Percentiles rank a stretch among this genome's conserved stretches.
Evolutionary conservation across 1,140 invertebrate genomes (phyloP).

Genomic region (Zaprionus inermis): DNA sequence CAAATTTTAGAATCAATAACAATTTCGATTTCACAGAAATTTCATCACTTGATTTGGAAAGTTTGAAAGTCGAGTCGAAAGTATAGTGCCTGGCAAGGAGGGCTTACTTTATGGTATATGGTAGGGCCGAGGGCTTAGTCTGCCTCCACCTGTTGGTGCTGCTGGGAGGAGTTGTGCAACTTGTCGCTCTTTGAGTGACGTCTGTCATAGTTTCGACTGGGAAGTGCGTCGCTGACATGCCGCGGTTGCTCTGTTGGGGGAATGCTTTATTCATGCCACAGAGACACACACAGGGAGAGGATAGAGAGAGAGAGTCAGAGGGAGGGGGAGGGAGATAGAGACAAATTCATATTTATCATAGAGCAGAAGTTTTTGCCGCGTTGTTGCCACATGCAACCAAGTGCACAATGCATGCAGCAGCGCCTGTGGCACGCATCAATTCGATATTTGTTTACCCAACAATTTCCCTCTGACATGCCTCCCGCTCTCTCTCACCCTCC

Average conservation of each 20-base stretch:
- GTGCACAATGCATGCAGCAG: conserved; percentile 39
- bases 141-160: conserved; percentile 24
- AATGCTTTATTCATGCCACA: conserved; percentile 22
- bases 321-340: not conserved
- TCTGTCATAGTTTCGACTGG: conserved; percentile 33
- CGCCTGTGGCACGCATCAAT: conserved; percentile 57
- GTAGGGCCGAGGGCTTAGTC: not conserved
- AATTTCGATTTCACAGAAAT: not conserved
- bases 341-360: conserved; percentile 58
- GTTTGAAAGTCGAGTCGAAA: not conserved
- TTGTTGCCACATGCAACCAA: conserved; percentile 34
- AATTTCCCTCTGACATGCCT: conserved; percentile 37
- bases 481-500: conserved; percentile 1
- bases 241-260: conserved; percentile 15
- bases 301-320: conserved; percentile 4
- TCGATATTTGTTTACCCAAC: conserved; percentile 72
- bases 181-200: conserved; percentile 29
- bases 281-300: not conserved
- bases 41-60: not conserved
- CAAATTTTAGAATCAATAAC: not conserved
- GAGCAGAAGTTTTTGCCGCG: conserved; percentile 1
- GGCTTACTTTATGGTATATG: no score
- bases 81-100: no score
- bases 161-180: conserved; percentile 1
- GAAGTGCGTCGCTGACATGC: conserved; percentile 39